Evolutionary conservation across 92 coral and sea anemone genomes (phyloP).

Genomic region (Blastomussa wellsi): DNA sequence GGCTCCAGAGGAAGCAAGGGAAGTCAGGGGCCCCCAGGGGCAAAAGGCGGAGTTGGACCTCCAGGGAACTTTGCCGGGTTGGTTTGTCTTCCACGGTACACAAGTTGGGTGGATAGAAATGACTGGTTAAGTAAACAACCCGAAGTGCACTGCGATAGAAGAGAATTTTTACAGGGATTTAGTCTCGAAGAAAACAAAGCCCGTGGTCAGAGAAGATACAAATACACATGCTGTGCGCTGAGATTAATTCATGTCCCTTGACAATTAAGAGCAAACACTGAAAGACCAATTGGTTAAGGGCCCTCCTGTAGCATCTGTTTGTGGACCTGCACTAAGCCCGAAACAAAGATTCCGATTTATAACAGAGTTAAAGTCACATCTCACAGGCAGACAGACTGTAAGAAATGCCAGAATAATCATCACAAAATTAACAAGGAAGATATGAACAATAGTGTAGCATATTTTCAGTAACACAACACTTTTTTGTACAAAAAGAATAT

Average conservation of each 20-base stretch:
- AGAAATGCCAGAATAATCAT: background rate
- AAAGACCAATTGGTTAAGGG: background rate
- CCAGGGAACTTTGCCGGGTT: slow-evolving; percentile 81
- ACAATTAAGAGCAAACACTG: background rate
- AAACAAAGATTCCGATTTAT: background rate
- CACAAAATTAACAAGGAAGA: background rate
- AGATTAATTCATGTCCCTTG: slow-evolving; percentile 3
- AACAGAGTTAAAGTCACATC: background rate
- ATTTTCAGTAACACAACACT: background rate
- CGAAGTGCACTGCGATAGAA: slow-evolving; percentile 76
- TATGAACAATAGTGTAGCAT: background rate
- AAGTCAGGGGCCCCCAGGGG: slow-evolving; percentile 70
- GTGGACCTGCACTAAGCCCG: background rate
- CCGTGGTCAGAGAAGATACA: slow-evolving; percentile 53
- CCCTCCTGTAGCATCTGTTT: background rate
- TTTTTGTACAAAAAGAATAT: slow-evolving; percentile 3
- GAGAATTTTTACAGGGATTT: slow-evolving; percentile 82
- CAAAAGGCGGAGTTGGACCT: slow-evolving; percentile 71
- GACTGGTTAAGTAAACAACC: slow-evolving; percentile 70
- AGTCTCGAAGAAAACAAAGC: slow-evolving; percentile 49
- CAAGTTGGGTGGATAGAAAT: slow-evolving; percentile 69
- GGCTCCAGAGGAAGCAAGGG: slow-evolving; percentile 74
- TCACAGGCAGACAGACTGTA: background rate
- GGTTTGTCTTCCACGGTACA: slow-evolving; percentile 71
- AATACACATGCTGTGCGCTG: slow-evolving; percentile 75